A percentile compares a stretch with the other conserved stretches of the same genome.
phyloP scores from a whole-genome alignment of 2,888 invertebrate species.

The Leucoma salicis region DNA sequence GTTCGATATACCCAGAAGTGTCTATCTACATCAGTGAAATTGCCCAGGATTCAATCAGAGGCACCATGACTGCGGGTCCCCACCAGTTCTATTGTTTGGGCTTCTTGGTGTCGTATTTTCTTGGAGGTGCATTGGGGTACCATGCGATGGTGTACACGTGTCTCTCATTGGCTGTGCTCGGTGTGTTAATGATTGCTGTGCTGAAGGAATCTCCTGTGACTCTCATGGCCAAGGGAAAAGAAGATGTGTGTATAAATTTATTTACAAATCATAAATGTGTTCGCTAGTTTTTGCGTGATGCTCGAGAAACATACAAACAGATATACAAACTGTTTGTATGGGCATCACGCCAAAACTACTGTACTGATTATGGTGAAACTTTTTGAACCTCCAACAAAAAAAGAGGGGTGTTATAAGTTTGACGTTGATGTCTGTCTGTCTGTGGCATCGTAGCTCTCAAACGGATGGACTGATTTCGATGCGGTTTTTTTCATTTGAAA shows the following conservation, averaged over 20 bases:
- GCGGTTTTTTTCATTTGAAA: too few relatives aligned
- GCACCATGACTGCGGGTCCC: constrained; percentile 51
- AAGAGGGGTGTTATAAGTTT: too few relatives aligned
- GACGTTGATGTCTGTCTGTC: too few relatives aligned
- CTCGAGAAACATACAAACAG: too few relatives aligned
- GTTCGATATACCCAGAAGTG: constrained; percentile 43
- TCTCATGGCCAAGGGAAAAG: constrained; percentile 53
- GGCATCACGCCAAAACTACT: too few relatives aligned
- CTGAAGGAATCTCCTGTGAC: constrained; percentile 58
- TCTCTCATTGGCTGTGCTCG: constrained; percentile 38
- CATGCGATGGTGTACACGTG: constrained; percentile 48
- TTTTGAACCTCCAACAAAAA: too few relatives aligned
- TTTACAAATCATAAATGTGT: background rate
- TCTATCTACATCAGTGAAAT: constrained; percentile 60
- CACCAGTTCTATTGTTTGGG: constrained; percentile 56
- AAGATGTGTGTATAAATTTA: constrained; percentile 41
- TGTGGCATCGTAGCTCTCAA: too few relatives aligned
- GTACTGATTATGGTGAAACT: too few relatives aligned
- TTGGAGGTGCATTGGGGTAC: constrained; percentile 56
- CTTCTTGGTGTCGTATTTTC: constrained; percentile 53
- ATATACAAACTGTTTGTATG: too few relatives aligned
- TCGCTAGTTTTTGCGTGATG: too few relatives aligned
- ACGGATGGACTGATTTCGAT: too few relatives aligned
- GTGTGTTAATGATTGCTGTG: constrained; percentile 34
- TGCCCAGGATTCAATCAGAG: constrained; percentile 60